A percentile compares a stretch with the other conserved stretches of the same genome.
Evolutionary conservation across 2,888 invertebrate genomes (phyloP).

Genomic region (Liopterus haemorrhoidalis): DNA sequence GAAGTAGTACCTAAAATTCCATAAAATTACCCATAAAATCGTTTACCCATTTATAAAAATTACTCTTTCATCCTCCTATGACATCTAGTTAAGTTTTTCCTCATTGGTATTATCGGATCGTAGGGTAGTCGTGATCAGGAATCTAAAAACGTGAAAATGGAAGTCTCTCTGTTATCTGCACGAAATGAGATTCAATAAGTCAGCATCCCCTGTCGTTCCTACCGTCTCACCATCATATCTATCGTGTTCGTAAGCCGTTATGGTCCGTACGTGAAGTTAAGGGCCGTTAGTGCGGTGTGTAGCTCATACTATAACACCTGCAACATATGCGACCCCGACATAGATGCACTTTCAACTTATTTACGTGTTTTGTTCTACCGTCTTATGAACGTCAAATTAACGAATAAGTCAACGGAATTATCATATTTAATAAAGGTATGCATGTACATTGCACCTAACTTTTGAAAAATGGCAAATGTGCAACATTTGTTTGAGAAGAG

Average conservation of each 20-base stretch:
- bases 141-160: too few relatives aligned
- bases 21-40: too few relatives aligned
- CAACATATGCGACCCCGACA: not conserved
- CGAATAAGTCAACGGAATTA: too few relatives aligned
- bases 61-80: not conserved
- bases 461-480: too few relatives aligned
- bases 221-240: too few relatives aligned
- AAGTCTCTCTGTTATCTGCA: conserved; percentile 5
- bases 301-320: not conserved
- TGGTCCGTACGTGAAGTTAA: conserved; percentile 4
- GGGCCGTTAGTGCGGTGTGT: not conserved
- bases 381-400: too few relatives aligned
- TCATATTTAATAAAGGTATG: too few relatives aligned
- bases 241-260: conserved; percentile 4
- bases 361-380: too few relatives aligned
- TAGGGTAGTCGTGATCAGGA: too few relatives aligned
- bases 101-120: not conserved
- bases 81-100: not conserved
- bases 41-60: too few relatives aligned
- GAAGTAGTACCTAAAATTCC: not conserved
- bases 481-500: too few relatives aligned
- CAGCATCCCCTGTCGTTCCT: conserved; percentile 3
- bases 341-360: not conserved
- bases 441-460: too few relatives aligned
- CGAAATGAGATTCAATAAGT: conserved; percentile 11